Evolutionary conservation across 2,113 vertebrate genomes (phyloP), one percentile per base, ranked within the genome.

Genomic region (Phycodurus eques): DNA sequence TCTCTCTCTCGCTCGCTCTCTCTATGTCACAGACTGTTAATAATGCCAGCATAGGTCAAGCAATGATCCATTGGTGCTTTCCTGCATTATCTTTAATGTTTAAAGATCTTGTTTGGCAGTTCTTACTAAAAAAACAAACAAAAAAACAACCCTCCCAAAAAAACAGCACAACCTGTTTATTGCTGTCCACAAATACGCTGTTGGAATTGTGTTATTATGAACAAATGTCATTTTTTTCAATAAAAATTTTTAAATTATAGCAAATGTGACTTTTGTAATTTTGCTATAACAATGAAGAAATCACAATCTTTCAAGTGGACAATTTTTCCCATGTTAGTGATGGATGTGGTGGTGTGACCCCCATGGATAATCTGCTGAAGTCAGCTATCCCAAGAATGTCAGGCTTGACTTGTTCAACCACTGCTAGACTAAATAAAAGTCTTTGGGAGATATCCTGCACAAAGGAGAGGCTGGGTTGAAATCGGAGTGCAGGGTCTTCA

Each of bases 41-140:
- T 54, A 68, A 62, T 63, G 54, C 42, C 22, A 22, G 42, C 70
- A 60, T 46, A 61, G 35, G 71, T 78, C 63, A 8, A 0, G 59
- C 35, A 35, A 62, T 42, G 1, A 68, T 73, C 66, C 67, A 20
- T 68, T 69, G 80, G 79, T 57, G 74, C 77, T 86, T 89, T 86
- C 76, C 80, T 87, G 54, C 80, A 82, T 78, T 92, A 91, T 89
- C 90, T 92, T 93, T 93, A 92, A 92, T 74, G 89, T 93, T 92
- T 93, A 90, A 92, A 92, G 91, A 88, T 67, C 62, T 73, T 86
- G 8, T 75, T 74, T 72, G 14, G 27, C 76, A 70, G 67, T 68
- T 74, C 27, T 63, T 74, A 27, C 54, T 47, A 51, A 62, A 61
- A 20, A 66, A 44, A 43, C 67, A 59, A 6, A 39, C 1, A 39